Evolutionary conservation across 92 coral and sea anemone species (phyloP), one percentile per base, ranked within the genome.

Genomic region (Meandrina meandrites): DNA sequence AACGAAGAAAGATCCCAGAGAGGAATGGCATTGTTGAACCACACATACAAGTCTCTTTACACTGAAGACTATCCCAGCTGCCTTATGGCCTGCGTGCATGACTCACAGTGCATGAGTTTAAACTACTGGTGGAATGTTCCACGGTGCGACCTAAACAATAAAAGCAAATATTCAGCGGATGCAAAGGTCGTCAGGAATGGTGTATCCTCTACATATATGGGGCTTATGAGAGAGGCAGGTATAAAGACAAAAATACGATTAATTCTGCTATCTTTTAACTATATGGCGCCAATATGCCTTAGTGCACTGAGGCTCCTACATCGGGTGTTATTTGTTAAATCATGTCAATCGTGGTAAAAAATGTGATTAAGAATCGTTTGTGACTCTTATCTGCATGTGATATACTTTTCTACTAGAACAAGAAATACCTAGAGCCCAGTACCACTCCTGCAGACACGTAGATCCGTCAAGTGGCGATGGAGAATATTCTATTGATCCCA

Each of bases 401-500:
- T 40, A 2, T 40, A 40, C 45, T 40, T 2, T 40, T 6, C 45
- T 40, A 40, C 45, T 6, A 40, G n/a, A n/a, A n/a, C n/a, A n/a
- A n/a, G 45, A 40, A 40, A 40, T 40, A 40, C 6, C 2, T 40
- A 40, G 45, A 40, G 6, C 45, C 3, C 2, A 2, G 24, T 60
- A 60, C 68, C 85, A 62, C 24, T 81, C 85, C 11, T 81, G 85
- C 85, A 81, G 47, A 27, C 18, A 81, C 27, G 85, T 66, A 9
- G 37, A 66, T 45, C 21, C 37, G 1, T 81, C 85, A 16, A 34
- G 9, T 31, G 87, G 81, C 2, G 93, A 90, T 68, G 90, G 93
- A 17, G 68, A 76, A 36, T 90, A 90, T 54, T 76, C 87, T 51
- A 81, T 90, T 53, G 76, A 86, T 56, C 93, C 93, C 5, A 69